A percentile compares a stretch with the other conserved stretches of the same genome.
These are phyloP conservation scores for Psylliodes chrysocephalus DNA, from an alignment of 2,888 invertebrate species.

Conservation along the genomic window DNA sequence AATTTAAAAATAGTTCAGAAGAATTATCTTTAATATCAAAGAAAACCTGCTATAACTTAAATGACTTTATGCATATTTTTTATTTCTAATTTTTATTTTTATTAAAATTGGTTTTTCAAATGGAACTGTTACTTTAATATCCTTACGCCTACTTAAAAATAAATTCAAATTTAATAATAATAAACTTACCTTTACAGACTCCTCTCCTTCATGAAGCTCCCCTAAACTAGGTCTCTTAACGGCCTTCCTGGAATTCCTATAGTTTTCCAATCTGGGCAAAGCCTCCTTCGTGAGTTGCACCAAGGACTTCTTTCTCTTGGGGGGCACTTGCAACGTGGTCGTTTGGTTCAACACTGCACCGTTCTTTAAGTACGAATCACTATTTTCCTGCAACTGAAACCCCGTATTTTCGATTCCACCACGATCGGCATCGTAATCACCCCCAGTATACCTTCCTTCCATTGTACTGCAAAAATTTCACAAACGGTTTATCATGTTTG, in stretches of 20 bases:
- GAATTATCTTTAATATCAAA: too few species aligned
- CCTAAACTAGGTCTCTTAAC: constrained; percentile 85
- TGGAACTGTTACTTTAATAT: too few species aligned
- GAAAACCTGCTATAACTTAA: too few species aligned
- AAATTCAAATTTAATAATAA: too few species aligned
- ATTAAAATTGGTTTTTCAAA: too few species aligned
- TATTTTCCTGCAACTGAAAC: constrained; percentile 57
- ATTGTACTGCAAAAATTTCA: constrained; percentile 37
- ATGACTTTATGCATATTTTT: too few species aligned
- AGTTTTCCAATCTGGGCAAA: constrained; percentile 83
- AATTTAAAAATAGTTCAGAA: too few species aligned
- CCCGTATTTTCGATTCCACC: constrained; percentile 56
- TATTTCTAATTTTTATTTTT: too few species aligned
- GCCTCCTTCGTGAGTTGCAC: constrained; percentile 81
- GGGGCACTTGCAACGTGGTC: constrained; percentile 40
- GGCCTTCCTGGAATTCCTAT: constrained; percentile 80
- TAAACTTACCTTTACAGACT: constrained; percentile 63
- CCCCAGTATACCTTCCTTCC: constrained; percentile 49
- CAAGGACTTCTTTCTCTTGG: constrained; percentile 68
- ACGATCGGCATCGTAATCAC: constrained; percentile 27
- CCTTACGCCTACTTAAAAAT: too few species aligned
- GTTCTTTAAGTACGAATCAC: constrained; percentile 31
- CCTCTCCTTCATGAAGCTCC: constrained; percentile 80
- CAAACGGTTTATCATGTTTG: constrained; percentile 12
- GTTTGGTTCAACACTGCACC: constrained; percentile 14